phyloP scores from a whole-genome alignment of 2,888 invertebrate genomes.

The Ophonus ardosiacus region DNA sequence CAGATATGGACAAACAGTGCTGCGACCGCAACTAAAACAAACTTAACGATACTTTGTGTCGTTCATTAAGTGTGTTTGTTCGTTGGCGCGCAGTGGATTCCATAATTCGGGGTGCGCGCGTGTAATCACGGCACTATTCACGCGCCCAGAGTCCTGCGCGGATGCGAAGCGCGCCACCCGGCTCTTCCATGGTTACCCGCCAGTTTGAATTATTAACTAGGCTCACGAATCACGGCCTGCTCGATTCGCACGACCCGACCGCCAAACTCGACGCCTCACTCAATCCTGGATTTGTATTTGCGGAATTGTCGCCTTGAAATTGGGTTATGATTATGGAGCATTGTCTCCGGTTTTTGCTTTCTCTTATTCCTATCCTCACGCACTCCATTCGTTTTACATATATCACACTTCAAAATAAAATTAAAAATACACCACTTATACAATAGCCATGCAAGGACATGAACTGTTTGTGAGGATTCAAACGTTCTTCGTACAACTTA shows the following conservation, averaged over 20 bases:
- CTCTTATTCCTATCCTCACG: neutral
- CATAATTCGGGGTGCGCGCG: constrained; percentile 57
- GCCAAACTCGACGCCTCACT: constrained; percentile 2
- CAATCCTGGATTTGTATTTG: constrained; percentile 11
- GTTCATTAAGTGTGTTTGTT: constrained; percentile 75
- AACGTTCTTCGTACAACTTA: too few relatives aligned
- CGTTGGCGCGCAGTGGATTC: constrained; percentile 58
- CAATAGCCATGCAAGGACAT: too few relatives aligned
- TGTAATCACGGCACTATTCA: constrained; percentile 67
- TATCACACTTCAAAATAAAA: too few relatives aligned
- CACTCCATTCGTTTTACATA: neutral
- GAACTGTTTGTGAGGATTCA: too few relatives aligned
- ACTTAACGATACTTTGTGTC: constrained; percentile 74
- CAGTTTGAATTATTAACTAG: constrained; percentile 63
- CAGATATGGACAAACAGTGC: constrained; percentile 56
- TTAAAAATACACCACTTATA: too few relatives aligned
- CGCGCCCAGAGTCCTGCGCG: constrained; percentile 48
- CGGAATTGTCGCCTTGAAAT: constrained; percentile 41
- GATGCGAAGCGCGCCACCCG: constrained; percentile 32
- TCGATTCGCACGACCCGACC: constrained; percentile 32
- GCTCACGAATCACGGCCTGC: constrained; percentile 47
- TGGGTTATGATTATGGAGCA: constrained; percentile 45
- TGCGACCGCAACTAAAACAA: constrained; percentile 66
- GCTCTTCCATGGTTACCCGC: constrained; percentile 51
- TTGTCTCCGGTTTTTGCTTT: constrained; percentile 35